A percentile compares a stretch with the other conserved stretches of the same genome.
phyloP scores from a whole-genome alignment of 1,140 invertebrate genomes.

The Cherax destructor region DNA sequence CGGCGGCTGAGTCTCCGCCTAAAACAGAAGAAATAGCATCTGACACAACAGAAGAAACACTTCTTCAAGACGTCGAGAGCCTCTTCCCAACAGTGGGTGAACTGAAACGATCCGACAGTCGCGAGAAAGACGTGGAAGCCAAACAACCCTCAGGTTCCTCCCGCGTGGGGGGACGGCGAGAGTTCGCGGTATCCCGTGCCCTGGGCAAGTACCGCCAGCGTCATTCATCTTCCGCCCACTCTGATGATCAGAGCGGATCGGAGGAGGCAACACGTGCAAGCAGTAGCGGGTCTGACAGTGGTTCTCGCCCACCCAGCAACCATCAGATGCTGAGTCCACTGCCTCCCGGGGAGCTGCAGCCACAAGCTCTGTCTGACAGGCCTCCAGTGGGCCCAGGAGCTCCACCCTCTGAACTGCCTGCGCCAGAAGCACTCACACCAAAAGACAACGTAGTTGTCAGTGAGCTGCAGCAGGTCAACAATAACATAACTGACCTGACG shows the following conservation, averaged over 20 bases:
- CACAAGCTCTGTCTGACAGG: conserved; percentile 41
- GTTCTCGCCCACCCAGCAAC: conserved; percentile 71
- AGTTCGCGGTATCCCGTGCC: conserved; percentile 89
- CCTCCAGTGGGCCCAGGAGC: conserved; percentile 58
- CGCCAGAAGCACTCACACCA: conserved; percentile 8
- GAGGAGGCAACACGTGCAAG: conserved; percentile 71
- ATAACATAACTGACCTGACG: conserved; percentile 58
- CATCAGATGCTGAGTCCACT: conserved; percentile 67
- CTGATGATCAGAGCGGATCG: conserved; percentile 71
- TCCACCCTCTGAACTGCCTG: conserved; percentile 42
- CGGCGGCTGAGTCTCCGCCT: conserved; percentile 27
- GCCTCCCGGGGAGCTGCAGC: conserved; percentile 46
- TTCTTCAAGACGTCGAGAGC: conserved; percentile 53
- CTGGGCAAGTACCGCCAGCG: conserved; percentile 87
- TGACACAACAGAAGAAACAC: conserved; percentile 50
- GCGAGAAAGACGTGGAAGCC: conserved; percentile 67
- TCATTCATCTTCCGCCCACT: conserved; percentile 76
- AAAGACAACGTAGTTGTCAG: conserved; percentile 24
- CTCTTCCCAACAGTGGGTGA: conserved; percentile 69
- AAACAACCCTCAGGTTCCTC: conserved; percentile 51
- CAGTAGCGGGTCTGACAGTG: conserved; percentile 71
- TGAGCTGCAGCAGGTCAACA: conserved; percentile 57
- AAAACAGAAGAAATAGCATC: conserved; percentile 55
- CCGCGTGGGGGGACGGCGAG: conserved; percentile 81
- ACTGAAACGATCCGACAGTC: conserved; percentile 70